phyloP scores from a whole-genome alignment of 2,113 vertebrate genomes.

The Cyphomyrus discorhynchus region DNA sequence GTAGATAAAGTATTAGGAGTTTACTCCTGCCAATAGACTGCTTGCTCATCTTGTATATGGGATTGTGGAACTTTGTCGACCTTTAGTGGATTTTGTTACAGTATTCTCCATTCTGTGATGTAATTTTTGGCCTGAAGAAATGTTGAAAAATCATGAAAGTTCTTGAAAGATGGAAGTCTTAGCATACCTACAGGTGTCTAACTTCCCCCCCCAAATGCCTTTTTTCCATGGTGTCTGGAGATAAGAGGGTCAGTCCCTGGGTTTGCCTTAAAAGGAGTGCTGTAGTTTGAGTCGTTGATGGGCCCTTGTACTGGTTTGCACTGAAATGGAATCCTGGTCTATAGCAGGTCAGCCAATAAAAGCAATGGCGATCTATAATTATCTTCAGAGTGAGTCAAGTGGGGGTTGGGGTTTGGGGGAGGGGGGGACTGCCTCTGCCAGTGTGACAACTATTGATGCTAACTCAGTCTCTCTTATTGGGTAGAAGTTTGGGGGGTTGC shows the following conservation, averaged over 20 bases:
- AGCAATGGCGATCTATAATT: slow-evolving; percentile 52
- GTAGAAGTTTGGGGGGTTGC: background rate
- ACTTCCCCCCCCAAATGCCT: background rate
- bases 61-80: background rate
- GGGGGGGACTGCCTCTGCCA: background rate
- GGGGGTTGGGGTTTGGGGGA: slow-evolving; percentile 21
- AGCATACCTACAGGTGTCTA: background rate
- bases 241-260: slow-evolving; percentile 15
- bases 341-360: slow-evolving; percentile 31
- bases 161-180: background rate
- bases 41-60: background rate
- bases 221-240: background rate
- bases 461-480: background rate
- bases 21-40: background rate
- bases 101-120: background rate
- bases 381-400: slow-evolving; percentile 35
- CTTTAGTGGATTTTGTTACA: background rate
- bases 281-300: slow-evolving; percentile 31
- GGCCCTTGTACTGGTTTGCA: slow-evolving; percentile 33
- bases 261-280: slow-evolving; percentile 61
- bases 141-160: background rate
- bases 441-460: background rate
- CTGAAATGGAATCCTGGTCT: slow-evolving; percentile 52
- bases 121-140: background rate
- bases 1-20: slow-evolving; percentile 5